These are phyloP conservation scores for Paralichthys olivaceus DNA, from an alignment of 2,113 vertebrate species.

Conservation along the genomic window DNA sequence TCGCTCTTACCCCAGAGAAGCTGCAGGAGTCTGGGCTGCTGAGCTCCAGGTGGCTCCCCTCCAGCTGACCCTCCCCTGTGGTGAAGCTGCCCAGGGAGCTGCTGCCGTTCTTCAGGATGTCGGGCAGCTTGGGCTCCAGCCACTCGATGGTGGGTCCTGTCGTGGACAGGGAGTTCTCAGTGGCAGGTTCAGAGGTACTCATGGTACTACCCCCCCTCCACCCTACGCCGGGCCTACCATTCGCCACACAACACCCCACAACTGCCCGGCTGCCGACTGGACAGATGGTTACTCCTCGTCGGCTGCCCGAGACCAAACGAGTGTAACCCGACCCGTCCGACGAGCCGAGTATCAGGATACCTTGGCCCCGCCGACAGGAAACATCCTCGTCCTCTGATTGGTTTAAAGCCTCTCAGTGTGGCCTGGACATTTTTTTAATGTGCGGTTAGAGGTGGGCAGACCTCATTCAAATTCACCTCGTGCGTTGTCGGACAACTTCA, in stretches of 20 bases:
- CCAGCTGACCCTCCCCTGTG: constrained; percentile 81
- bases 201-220: constrained; percentile 76
- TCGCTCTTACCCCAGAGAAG: constrained; percentile 88
- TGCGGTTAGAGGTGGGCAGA: constrained; percentile 31
- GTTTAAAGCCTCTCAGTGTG: constrained; percentile 15
- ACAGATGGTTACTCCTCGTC: constrained; percentile 57
- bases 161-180: constrained; percentile 76
- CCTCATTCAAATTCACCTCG: constrained; percentile 56
- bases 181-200: constrained; percentile 86
- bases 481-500: constrained; percentile 34
- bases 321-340: constrained; percentile 59
- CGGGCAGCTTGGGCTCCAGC: constrained; percentile 94
- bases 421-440: constrained; percentile 20
- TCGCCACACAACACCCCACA: not conserved
- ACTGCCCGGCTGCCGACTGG: constrained; percentile 41
- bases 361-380: constrained; percentile 52
- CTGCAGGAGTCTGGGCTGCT: constrained; percentile 84
- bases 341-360: constrained; percentile 47
- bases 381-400: constrained; percentile 56
- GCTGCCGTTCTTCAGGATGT: constrained; percentile 94
- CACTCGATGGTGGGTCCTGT: constrained; percentile 94
- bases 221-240: constrained; percentile 6
- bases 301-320: constrained; percentile 68
- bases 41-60: constrained; percentile 84
- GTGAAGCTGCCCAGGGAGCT: constrained; percentile 83